Conservation (phyloP, 2,888 invertebrate genomes). For the Linyphia triangularis region DNA sequence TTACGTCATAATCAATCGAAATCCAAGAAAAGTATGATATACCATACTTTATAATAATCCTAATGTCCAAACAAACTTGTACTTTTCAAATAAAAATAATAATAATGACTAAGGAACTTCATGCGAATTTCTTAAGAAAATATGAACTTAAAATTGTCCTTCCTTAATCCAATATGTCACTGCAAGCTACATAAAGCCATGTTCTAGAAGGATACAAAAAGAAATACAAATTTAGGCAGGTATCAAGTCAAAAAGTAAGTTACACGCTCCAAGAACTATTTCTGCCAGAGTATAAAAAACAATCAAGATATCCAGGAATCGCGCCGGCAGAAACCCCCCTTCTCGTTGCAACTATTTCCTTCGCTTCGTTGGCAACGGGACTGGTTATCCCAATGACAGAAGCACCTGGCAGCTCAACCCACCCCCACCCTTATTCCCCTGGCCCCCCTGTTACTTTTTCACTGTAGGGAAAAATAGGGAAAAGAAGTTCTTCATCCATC, state of each 20-base stretch:
- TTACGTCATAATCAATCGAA: no score
- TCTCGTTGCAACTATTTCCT: conserved; percentile 35
- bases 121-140: no score
- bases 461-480: background rate
- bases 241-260: conserved; percentile 44
- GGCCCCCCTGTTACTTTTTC: background rate
- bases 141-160: no score
- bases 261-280: conserved; percentile 51
- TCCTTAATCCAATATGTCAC: no score
- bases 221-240: conserved; percentile 5
- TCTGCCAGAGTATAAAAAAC: conserved; percentile 29
- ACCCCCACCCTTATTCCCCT: background rate
- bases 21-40: no score
- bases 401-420: conserved; percentile 49
- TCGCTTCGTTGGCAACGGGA: conserved; percentile 36
- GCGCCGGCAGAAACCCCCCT: conserved; percentile 7
- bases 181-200: no score
- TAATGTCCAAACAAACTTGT: no score
- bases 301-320: conserved; percentile 43
- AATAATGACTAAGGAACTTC: no score
- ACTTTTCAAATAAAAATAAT: no score
- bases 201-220: no score
- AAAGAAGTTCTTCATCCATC: background rate
- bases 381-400: conserved; percentile 35
- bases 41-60: no score